Evolutionary conservation across 2,113 vertebrate genomes (phyloP).

Genomic region (Orientallactaga bullata): DNA sequence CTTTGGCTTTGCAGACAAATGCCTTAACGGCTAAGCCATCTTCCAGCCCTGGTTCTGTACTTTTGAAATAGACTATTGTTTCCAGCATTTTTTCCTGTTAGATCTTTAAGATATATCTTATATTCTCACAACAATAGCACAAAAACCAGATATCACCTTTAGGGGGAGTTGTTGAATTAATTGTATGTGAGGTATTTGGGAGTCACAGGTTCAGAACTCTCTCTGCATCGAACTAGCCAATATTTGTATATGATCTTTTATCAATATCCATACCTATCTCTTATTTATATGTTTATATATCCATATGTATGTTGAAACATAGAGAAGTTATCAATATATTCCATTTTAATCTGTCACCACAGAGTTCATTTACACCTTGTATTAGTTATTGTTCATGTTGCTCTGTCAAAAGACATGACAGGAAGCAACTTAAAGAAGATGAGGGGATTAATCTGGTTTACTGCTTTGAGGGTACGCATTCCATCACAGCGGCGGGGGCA

Average conservation of each 20-base stretch:
- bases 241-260: background rate
- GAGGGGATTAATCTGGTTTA: too few relatives aligned
- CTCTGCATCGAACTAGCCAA: background rate
- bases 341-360: background rate
- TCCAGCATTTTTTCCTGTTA: background rate
- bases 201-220: background rate
- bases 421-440: too few relatives aligned
- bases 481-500: too few relatives aligned
- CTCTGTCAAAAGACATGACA: too few relatives aligned
- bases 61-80: background rate
- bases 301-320: background rate
- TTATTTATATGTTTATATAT: background rate
- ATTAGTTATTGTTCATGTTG: too few relatives aligned
- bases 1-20: too few relatives aligned
- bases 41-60: background rate
- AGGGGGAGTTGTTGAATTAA: background rate
- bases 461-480: too few relatives aligned
- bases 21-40: too few relatives aligned
- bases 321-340: background rate
- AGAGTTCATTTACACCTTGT: background rate
- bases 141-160: too few relatives aligned
- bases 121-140: background rate
- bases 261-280: background rate
- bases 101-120: background rate
- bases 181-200: background rate